A percentile compares a stretch with the other conserved stretches of the same genome.
These are phyloP conservation scores for Bugula neritina DNA, from an alignment of 2,888 invertebrate genomes.

Conservation along the genomic window DNA sequence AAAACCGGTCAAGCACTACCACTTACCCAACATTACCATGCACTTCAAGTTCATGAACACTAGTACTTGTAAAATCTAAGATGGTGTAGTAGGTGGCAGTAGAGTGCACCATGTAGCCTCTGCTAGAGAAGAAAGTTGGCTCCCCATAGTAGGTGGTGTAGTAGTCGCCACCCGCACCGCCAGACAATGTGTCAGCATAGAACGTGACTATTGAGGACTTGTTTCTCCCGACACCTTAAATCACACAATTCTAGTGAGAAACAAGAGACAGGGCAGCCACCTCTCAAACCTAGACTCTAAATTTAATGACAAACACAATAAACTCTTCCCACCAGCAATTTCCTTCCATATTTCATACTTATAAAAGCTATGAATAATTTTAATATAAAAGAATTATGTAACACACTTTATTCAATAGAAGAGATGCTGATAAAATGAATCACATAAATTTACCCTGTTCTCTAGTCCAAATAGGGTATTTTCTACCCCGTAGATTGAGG, in stretches of 20 bases:
- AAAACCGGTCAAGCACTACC: too few species aligned
- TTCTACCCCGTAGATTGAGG: conserved; percentile 39
- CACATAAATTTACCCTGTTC: conserved; percentile 43
- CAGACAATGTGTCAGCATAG: conserved; percentile 34
- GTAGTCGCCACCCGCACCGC: conserved; percentile 38
- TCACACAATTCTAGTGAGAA: too few species aligned
- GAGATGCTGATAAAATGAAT: too few species aligned
- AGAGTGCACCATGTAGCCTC: conserved; percentile 39
- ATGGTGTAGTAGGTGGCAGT: conserved; percentile 36
- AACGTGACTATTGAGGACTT: conserved; percentile 39
- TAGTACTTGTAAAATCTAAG: conserved; percentile 36
- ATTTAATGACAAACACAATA: too few species aligned
- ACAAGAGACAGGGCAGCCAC: too few species aligned
- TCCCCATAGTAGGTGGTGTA: conserved; percentile 45
- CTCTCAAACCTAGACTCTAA: too few species aligned
- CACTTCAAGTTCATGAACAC: conserved; percentile 37
- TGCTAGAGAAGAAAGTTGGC: conserved; percentile 39
- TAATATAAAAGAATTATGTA: too few species aligned
- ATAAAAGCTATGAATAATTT: too few species aligned
- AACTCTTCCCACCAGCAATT: too few species aligned
- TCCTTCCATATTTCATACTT: too few species aligned
- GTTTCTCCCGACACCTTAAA: conserved; percentile 44
- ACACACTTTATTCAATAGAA: too few species aligned
- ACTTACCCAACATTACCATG: conserved; percentile 11
- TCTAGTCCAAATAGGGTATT: conserved; percentile 44